Conservation (phyloP, 35 echinoderm and acorn worm species). For the Patiria miniata region DNA sequence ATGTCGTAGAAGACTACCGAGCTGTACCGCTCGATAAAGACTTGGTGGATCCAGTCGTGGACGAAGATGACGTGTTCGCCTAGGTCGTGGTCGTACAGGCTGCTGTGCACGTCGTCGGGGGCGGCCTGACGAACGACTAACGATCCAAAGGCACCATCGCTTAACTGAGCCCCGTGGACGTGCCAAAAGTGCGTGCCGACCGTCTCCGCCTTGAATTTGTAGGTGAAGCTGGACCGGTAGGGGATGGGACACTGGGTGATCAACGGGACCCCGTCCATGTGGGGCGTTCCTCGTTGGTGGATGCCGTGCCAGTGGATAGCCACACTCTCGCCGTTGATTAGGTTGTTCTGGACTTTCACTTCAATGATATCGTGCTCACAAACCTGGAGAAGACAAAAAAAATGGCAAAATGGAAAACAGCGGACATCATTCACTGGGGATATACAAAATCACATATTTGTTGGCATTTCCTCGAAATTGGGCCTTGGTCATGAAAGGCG, state of each 20-base stretch:
- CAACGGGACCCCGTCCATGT: slow-evolving; percentile 75
- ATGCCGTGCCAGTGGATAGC: slow-evolving; percentile 90
- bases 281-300: slow-evolving; percentile 52
- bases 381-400: slow-evolving; percentile 43
- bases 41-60: slow-evolving; percentile 61
- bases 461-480: too few relatives aligned
- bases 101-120: slow-evolving; percentile 28
- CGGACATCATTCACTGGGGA: too few relatives aligned
- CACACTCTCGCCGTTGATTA: slow-evolving; percentile 68
- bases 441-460: too few relatives aligned
- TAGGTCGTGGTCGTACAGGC: slow-evolving; percentile 62
- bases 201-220: slow-evolving; percentile 70
- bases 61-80: slow-evolving; percentile 59
- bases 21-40: slow-evolving; percentile 4
- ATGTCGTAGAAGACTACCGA: neutral
- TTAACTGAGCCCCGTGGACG: slow-evolving; percentile 66
- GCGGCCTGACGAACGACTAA: slow-evolving; percentile 51
- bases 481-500: too few relatives aligned
- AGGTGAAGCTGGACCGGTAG: slow-evolving; percentile 61
- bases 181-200: slow-evolving; percentile 88
- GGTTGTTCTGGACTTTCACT: slow-evolving; percentile 68
- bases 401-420: neutral
- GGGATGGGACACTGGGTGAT: slow-evolving; percentile 87
- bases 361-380: slow-evolving; percentile 75
- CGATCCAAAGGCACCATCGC: slow-evolving; percentile 69